Conservation (phyloP, 1,140 invertebrate genomes). For the Schlechtendalia chinensis region DNA sequence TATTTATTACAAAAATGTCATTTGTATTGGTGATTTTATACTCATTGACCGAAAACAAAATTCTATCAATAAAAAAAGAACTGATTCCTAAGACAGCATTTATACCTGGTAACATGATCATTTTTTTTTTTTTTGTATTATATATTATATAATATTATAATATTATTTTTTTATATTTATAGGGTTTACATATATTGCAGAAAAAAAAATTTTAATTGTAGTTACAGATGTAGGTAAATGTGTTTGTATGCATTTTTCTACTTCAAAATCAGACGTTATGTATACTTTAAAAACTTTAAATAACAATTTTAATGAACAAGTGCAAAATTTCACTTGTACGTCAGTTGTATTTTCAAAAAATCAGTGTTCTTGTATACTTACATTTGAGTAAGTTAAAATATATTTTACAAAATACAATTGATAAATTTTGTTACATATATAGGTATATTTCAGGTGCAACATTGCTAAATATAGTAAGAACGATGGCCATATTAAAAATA, state of each 20-base stretch:
- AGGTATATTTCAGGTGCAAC: background rate
- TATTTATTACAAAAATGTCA: slow-evolving; percentile 46
- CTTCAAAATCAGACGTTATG: background rate
- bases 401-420: background rate
- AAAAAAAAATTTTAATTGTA: slow-evolving; percentile 24
- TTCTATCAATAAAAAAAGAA: slow-evolving; percentile 34
- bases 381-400: slow-evolving; percentile 36
- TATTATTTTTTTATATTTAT: slow-evolving; percentile 9
- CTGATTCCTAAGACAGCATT: slow-evolving; percentile 16
- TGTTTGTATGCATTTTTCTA: slow-evolving; percentile 23
- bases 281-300: slow-evolving; percentile 9
- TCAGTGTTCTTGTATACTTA: slow-evolving; percentile 28
- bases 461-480: slow-evolving; percentile 37
- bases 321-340: slow-evolving; percentile 38
- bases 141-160: too few relatives aligned
- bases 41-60: slow-evolving; percentile 28
- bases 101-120: slow-evolving; percentile 23
- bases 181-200: slow-evolving; percentile 8
- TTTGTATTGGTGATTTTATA: slow-evolving; percentile 21
- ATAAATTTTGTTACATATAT: background rate
- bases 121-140: too few relatives aligned
- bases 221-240: slow-evolving; percentile 32
- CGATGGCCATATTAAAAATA: slow-evolving; percentile 32
- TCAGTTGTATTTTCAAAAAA: slow-evolving; percentile 44
- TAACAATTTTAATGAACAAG: slow-evolving; percentile 33